Evolutionary conservation across 2,888 invertebrate species (phyloP).

Genomic region (Oxyteleia sp.): DNA sequence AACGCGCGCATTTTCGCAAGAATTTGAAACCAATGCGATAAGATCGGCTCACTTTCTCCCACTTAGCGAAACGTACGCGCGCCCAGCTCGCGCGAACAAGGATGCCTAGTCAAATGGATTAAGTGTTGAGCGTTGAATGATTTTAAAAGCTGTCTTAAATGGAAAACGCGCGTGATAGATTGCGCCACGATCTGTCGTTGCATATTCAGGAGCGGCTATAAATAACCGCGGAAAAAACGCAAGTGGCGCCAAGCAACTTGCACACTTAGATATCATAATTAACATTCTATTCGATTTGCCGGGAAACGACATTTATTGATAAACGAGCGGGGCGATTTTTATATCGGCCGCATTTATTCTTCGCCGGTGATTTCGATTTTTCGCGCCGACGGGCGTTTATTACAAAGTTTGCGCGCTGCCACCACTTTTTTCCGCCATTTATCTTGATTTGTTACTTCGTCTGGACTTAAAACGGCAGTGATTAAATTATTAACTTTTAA

Average conservation of each 20-base stretch:
- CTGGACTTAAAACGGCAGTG: constrained; percentile 3
- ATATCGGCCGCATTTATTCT: constrained; percentile 26
- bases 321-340: constrained; percentile 55
- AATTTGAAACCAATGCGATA: too few relatives aligned
- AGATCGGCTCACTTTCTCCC: background rate
- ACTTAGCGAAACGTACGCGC: background rate
- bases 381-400: constrained; percentile 14
- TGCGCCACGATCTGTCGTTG: constrained; percentile 66
- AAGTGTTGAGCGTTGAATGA: constrained; percentile 41
- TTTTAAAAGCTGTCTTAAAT: constrained; percentile 65
- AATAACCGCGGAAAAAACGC: constrained; percentile 63
- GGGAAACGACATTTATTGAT: constrained; percentile 62
- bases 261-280: constrained; percentile 66
- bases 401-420: constrained; percentile 25
- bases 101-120: constrained; percentile 43
- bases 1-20: constrained; percentile 1
- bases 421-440: constrained; percentile 19
- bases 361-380: constrained; percentile 32
- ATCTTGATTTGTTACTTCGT: constrained; percentile 23
- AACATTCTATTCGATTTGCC: constrained; percentile 59
- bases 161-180: constrained; percentile 69
- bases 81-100: background rate
- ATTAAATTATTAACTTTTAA: constrained; percentile 34
- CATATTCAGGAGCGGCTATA: constrained; percentile 71
- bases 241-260: constrained; percentile 69